Evolutionary conservation across 2,888 invertebrate genomes (phyloP), one percentile per base, ranked within the genome.

Genomic region (Lapara coniferarum): DNA sequence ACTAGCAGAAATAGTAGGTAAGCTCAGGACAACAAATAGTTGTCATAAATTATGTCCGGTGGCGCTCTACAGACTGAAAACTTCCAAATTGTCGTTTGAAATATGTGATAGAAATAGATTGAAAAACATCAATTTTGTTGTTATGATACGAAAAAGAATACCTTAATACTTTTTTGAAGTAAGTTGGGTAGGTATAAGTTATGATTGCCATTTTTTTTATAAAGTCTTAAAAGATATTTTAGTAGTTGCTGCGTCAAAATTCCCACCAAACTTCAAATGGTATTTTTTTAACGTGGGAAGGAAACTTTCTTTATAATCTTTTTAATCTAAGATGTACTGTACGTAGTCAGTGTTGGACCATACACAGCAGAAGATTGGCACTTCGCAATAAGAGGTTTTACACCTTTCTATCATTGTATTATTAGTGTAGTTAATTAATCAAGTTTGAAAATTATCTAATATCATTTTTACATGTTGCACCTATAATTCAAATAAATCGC

Each of bases 401-500:
- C 63, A 63, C 63, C 63, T 63, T 63, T 63, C 63, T 25, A 63
- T 63, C 49, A 63, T 49, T 59, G 16, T 14, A 46, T 59, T n/a
- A 16, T 12, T 59, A 37, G 10, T 55, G 55, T 55, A 19, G 19
- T 10, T 55, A 63, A 63, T 63, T 19, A 49, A 49, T 63, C 63
- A 13, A 49, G 63, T 63, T 63, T 63, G 63, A 49, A 63, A 63
- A 63, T 63, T 63, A 63, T 63, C 59, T 63, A 46, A 63, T 63
- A 63, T 63, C 46, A 59, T 63, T 63, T 63, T 63, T 59, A 59
- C 59, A 59, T 56, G 59, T 19, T 46, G 63, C 63, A 63, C 53
- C 52, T 66, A 66, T 67, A 66, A 19, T 58, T 30, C 51, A 49
- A 66, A 69, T 63, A 71, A 69, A 66, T 66, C 57, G 57, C 44